Conservation (phyloP, 2,888 invertebrate species). For the Andrena marginata region DNA sequence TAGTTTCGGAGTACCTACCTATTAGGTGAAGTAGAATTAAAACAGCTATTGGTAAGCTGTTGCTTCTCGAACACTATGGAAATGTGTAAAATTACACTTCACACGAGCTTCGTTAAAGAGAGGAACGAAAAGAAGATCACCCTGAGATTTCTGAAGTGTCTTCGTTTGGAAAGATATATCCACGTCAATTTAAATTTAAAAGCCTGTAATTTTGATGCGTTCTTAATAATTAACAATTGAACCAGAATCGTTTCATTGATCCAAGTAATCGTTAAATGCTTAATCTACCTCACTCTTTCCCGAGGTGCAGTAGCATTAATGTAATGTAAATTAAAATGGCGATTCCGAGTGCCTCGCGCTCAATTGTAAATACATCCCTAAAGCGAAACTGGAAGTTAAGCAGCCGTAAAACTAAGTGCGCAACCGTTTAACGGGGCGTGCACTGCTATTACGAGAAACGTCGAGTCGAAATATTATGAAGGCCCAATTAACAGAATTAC, state of each 20-base stretch:
- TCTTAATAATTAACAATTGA: background rate
- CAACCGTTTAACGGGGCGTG: constrained; percentile 41
- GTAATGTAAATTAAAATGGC: constrained; percentile 5
- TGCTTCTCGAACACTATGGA: no score
- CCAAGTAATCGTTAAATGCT: background rate
- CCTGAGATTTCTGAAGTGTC: no score
- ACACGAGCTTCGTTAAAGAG: no score
- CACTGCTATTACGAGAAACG: constrained; percentile 37
- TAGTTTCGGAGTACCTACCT: no score
- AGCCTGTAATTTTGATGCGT: no score
- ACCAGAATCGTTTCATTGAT: background rate
- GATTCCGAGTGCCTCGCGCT: constrained; percentile 4
- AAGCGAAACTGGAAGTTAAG: constrained; percentile 3
- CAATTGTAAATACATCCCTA: constrained; percentile 1
- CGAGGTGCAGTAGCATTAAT: background rate
- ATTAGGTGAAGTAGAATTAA: no score
- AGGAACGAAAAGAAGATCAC: no score
- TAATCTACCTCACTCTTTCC: background rate
- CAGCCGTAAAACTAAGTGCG: constrained; percentile 42
- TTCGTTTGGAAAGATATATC: no score
- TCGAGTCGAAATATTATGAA: constrained; percentile 26
- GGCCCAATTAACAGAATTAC: constrained; percentile 39
- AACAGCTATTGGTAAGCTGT: no score
- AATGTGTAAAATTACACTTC: no score
- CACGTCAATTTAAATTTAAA: no score